These are phyloP conservation scores for Argopecten irradians DNA, from an alignment of 1,140 invertebrate species.

Conservation along the genomic window DNA sequence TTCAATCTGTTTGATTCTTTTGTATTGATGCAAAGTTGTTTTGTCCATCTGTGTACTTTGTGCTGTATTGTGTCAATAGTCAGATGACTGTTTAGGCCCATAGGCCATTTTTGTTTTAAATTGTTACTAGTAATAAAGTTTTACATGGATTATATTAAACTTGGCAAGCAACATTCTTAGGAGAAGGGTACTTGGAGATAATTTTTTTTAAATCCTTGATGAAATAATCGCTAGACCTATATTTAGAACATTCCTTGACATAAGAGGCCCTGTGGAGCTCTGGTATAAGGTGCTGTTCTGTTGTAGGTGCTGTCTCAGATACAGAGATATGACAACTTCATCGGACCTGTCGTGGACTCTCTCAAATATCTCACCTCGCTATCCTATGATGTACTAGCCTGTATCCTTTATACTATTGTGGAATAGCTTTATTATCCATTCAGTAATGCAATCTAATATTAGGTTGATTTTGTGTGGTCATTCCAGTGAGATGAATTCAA, in stretches of 20 bases:
- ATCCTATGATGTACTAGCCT: conserved; percentile 97
- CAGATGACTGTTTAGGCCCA: no score
- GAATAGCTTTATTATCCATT: conserved; percentile 29
- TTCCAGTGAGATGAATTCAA: background rate
- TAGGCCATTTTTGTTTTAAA: no score
- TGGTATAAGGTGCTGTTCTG: conserved; percentile 28
- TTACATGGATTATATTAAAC: no score
- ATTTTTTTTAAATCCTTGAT: no score
- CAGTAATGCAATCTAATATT: background rate
- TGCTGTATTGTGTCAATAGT: no score
- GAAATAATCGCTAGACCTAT: background rate
- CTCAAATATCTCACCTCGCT: conserved; percentile 97
- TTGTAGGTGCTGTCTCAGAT: conserved; percentile 89
- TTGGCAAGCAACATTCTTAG: no score
- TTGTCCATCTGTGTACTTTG: no score
- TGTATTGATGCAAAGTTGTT: no score
- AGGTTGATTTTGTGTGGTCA: background rate
- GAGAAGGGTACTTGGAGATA: no score
- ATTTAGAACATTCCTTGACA: no score
- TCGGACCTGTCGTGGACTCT: conserved; percentile 96
- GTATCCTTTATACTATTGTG: conserved; percentile 74
- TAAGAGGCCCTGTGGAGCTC: background rate
- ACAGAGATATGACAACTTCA: conserved; percentile 98
- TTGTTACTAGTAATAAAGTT: no score
- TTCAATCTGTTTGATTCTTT: no score